phyloP scores from a whole-genome alignment of 2,888 invertebrate genomes.

The Morpho deidamia region DNA sequence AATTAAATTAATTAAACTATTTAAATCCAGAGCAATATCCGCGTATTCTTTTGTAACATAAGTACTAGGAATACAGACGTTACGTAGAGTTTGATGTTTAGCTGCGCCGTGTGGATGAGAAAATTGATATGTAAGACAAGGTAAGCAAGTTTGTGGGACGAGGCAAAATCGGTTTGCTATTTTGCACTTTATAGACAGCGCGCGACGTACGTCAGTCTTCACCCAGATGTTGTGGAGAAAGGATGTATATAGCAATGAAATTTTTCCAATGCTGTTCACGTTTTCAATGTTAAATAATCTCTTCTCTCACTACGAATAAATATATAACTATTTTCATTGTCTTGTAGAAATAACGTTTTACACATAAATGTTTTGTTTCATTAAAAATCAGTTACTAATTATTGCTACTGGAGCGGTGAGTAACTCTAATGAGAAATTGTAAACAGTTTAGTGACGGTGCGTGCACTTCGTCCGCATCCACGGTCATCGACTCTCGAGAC shows the following conservation, averaged over 20 bases:
- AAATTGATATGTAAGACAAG: constrained; percentile 67
- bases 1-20: constrained; percentile 11
- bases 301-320: not conserved
- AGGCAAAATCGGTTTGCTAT: constrained; percentile 20
- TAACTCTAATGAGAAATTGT: constrained; percentile 12
- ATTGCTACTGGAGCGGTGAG: not conserved
- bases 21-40: constrained; percentile 38
- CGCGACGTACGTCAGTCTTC: constrained; percentile 30
- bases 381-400: not conserved
- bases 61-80: constrained; percentile 67
- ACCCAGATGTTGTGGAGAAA: constrained; percentile 26
- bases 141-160: constrained; percentile 53
- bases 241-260: constrained; percentile 9
- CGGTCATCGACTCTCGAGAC: constrained; percentile 64
- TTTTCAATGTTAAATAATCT: not conserved
- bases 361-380: not conserved
- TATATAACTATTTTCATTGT: not conserved
- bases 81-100: constrained; percentile 31
- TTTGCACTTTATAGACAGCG: constrained; percentile 17
- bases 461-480: constrained; percentile 40
- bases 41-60: constrained; percentile 72
- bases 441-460: constrained; percentile 15
- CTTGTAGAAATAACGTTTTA: not conserved
- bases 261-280: not conserved
- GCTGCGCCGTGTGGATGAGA: constrained; percentile 44